phyloP scores from a whole-genome alignment of 2,888 invertebrate species.

The Meteorus colon region DNA sequence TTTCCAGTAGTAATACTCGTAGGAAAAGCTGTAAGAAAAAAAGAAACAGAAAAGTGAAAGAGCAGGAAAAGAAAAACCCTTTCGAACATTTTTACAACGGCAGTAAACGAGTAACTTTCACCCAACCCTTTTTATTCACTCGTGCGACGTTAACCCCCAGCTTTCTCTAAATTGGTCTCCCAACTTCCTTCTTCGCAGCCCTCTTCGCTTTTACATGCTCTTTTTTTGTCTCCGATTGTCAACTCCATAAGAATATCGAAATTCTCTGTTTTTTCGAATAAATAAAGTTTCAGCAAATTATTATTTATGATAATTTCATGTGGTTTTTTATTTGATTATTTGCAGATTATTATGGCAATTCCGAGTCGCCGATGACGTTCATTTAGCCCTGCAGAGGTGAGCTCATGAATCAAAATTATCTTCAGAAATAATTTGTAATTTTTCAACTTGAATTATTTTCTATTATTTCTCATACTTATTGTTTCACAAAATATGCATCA shows the following conservation, averaged over 20 bases:
- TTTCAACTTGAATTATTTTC: not conserved
- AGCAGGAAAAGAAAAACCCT: constrained; percentile 51
- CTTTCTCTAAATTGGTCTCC: constrained; percentile 52
- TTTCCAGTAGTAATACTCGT: constrained; percentile 30
- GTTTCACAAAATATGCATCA: too few relatives aligned
- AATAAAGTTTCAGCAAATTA: constrained; percentile 34
- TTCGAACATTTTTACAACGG: constrained; percentile 66
- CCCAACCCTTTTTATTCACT: constrained; percentile 67
- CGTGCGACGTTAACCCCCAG: constrained; percentile 48
- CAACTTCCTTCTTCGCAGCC: constrained; percentile 33
- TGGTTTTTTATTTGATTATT: constrained; percentile 47
- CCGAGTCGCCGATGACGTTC: constrained; percentile 56
- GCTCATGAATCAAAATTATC: constrained; percentile 42
- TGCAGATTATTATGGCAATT: constrained; percentile 62
- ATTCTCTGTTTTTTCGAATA: not conserved
- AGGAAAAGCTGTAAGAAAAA: not conserved
- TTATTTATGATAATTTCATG: not conserved
- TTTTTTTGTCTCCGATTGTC: constrained; percentile 41
- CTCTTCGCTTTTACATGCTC: not conserved
- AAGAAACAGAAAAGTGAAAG: constrained; percentile 32
- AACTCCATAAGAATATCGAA: constrained; percentile 32
- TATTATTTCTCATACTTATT: not conserved
- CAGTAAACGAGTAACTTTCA: constrained; percentile 70
- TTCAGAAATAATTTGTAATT: not conserved
- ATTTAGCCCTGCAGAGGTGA: constrained; percentile 58